Evolutionary conservation across 2,797 vertebrate species (phyloP).

Genomic region (Semotilus atromaculatus): DNA sequence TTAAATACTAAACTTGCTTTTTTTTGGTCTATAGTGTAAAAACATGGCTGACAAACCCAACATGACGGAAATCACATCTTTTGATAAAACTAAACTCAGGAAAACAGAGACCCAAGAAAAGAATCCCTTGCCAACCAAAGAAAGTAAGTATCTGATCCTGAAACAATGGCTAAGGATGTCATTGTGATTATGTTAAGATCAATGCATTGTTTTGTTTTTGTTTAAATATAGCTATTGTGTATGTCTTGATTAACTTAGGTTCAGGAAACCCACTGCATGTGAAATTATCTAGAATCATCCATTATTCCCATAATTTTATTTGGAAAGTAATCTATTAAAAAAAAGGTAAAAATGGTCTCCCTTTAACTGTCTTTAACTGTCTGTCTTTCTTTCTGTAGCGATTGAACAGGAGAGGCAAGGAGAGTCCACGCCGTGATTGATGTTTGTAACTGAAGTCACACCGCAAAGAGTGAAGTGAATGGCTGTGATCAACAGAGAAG

Average conservation of each 20-base stretch:
- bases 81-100: conserved; percentile 86
- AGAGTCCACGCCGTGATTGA: conserved; percentile 54
- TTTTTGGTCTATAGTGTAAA: conserved; percentile 18
- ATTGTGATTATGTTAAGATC: neutral
- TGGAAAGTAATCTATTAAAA: neutral
- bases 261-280: neutral
- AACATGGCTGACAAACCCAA: conserved; percentile 83
- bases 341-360: too few relatives aligned
- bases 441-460: conserved; percentile 9
- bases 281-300: neutral
- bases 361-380: neutral
- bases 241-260: neutral
- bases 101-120: conserved; percentile 85
- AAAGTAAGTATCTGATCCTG: conserved; percentile 74
- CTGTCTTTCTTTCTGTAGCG: conserved; percentile 36
- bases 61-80: conserved; percentile 84
- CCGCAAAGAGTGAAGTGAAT: neutral
- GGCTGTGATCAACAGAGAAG: neutral
- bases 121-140: conserved; percentile 84
- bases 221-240: neutral
- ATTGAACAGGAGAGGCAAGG: conserved; percentile 62
- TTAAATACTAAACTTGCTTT: neutral
- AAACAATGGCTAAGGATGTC: neutral
- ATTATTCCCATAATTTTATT: neutral
- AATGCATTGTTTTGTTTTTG: neutral